Percentiles rank a stretch among this genome's conserved stretches.
phyloP scores from a whole-genome alignment of 2,797 vertebrate species.

The Esox masquinongy region DNA sequence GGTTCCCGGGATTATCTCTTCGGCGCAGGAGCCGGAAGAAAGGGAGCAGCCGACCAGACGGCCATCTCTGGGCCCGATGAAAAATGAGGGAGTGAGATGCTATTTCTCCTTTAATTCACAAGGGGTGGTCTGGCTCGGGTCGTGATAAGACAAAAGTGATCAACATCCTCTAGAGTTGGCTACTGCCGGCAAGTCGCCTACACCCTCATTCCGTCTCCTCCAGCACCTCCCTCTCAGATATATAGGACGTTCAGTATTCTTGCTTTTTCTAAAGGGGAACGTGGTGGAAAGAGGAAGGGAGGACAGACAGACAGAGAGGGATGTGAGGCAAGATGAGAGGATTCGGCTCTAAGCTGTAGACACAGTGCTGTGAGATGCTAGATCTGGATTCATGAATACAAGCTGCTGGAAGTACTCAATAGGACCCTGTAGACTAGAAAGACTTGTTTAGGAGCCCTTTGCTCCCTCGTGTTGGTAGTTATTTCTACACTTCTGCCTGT shows the following conservation, averaged over 20 bases:
- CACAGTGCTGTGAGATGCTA: not conserved
- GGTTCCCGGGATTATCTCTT: constrained; percentile 76
- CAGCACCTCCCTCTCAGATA: constrained; percentile 30
- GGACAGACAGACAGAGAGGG: constrained; percentile 27
- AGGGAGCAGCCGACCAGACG: constrained; percentile 61
- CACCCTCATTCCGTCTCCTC: constrained; percentile 11
- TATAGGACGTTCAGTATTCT: constrained; percentile 47
- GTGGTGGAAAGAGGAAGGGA: constrained; percentile 32
- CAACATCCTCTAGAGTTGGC: constrained; percentile 74
- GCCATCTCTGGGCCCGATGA: constrained; percentile 72
- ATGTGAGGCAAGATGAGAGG: not conserved
- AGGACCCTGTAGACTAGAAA: constrained; percentile 1
- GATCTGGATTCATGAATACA: not conserved
- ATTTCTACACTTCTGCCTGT: not conserved
- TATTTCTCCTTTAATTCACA: constrained; percentile 82
- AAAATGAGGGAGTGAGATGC: constrained; percentile 78
- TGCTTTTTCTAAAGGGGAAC: constrained; percentile 53
- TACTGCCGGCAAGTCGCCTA: constrained; percentile 58
- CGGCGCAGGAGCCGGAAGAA: constrained; percentile 73
- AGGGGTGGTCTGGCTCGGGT: constrained; percentile 75
- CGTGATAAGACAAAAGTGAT: constrained; percentile 80
- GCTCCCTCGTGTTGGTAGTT: not conserved
- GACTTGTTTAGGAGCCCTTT: not conserved
- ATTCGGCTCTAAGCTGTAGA: not conserved
- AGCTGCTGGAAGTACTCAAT: not conserved